Conservation (phyloP, 2,797 vertebrate species). For the Distichodus sexfasciatus region DNA sequence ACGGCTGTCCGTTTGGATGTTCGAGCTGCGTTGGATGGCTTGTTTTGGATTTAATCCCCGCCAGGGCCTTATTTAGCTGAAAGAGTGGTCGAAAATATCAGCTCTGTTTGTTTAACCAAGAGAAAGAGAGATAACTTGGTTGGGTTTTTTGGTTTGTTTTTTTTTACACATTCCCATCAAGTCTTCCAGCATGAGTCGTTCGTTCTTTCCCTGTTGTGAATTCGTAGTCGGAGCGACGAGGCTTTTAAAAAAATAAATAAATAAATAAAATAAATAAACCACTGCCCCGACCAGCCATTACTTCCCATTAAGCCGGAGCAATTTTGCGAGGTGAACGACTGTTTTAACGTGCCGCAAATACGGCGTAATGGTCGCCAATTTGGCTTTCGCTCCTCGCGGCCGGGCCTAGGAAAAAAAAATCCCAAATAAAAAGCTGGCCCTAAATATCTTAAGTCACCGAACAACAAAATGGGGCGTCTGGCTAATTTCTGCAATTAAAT, state of each 20-base stretch:
- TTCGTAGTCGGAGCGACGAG: not conserved
- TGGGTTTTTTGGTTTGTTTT: not conserved
- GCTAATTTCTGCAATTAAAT: constrained; percentile 65
- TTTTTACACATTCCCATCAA: constrained; percentile 3
- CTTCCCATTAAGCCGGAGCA: constrained; percentile 59
- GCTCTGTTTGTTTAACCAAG: not conserved
- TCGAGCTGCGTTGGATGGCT: constrained; percentile 11
- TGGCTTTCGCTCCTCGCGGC: constrained; percentile 55
- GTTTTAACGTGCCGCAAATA: constrained; percentile 4
- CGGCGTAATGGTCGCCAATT: constrained; percentile 53
- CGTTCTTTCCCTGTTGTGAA: not conserved
- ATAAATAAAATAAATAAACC: not conserved
- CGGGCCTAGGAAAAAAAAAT: constrained; percentile 18
- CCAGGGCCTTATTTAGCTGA: not conserved
- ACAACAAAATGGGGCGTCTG: constrained; percentile 59
- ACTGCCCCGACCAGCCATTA: constrained; percentile 50
- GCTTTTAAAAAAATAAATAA: too few relatives aligned
- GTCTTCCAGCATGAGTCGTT: not conserved
- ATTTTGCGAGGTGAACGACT: constrained; percentile 17
- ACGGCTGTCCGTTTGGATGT: constrained; percentile 7
- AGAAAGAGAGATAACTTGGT: not conserved
- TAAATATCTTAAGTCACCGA: constrained; percentile 56
- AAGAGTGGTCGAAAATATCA: not conserved
- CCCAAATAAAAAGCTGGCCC: constrained; percentile 6
- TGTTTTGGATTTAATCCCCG: not conserved